Evolutionary conservation across 2,888 invertebrate genomes (phyloP).

Genomic region (Hydroisotoma schaefferi): DNA sequence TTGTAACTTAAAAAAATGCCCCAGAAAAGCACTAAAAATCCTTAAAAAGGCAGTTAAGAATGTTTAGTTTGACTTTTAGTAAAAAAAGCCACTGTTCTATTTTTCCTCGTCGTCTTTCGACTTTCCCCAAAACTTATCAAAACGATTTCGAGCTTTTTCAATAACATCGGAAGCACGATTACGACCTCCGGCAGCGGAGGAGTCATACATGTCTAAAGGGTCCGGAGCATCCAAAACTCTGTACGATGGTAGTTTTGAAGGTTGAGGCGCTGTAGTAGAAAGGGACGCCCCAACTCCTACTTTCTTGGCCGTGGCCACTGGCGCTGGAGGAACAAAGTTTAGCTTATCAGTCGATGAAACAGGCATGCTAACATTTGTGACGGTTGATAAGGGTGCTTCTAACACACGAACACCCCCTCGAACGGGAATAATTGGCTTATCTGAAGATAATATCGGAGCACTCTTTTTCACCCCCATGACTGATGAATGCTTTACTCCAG

Average conservation of each 20-base stretch:
- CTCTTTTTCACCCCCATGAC: neutral
- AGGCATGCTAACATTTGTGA: conserved; percentile 19
- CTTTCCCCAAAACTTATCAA: conserved; percentile 75
- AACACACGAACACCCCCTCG: conserved; percentile 54
- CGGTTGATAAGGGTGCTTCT: conserved; percentile 53
- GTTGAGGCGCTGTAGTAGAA: conserved; percentile 43
- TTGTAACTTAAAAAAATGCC: too few species aligned
- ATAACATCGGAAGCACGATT: conserved; percentile 69
- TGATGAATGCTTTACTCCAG: too few species aligned
- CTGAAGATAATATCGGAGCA: neutral
- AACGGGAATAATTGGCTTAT: conserved; percentile 1
- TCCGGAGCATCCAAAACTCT: conserved; percentile 54
- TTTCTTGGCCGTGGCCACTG: conserved; percentile 41
- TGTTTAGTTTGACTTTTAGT: too few species aligned
- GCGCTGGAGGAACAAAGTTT: conserved; percentile 42
- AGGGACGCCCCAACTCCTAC: conserved; percentile 41
- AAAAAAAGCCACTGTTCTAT: neutral
- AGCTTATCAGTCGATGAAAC: conserved; percentile 18
- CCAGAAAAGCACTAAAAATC: too few species aligned
- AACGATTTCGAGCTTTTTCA: conserved; percentile 75
- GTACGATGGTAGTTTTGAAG: conserved; percentile 49
- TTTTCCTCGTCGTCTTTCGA: conserved; percentile 49
- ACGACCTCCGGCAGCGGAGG: conserved; percentile 51
- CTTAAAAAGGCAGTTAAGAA: too few species aligned
- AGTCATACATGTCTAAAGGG: conserved; percentile 45